Evolutionary conservation across 2,113 vertebrate species (phyloP), one percentile per base, ranked within the genome.

Genomic region (Arvicanthis niloticus): DNA sequence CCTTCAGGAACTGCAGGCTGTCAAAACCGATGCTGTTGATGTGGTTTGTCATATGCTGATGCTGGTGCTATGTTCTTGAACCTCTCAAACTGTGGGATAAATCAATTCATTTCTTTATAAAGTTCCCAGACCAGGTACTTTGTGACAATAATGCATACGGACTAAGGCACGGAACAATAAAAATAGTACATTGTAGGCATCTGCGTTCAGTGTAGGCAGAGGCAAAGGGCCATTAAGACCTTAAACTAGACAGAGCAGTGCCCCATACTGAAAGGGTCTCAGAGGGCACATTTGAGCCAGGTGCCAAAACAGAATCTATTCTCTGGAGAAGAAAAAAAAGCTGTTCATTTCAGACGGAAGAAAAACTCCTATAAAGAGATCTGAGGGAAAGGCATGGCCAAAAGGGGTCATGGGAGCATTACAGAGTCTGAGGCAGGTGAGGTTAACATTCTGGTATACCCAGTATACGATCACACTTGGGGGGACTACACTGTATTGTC

Each of bases 141-240:
- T 62, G 67, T 84, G 48, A 65, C n/a, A 62, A 19, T 11, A 72
- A 65, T 1, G 4, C 24, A 73, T 70, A 40, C 31, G 5, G 24
- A 94, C 11, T n/a, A 40, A 82, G 85, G 19, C 51, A 37, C 13
- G 77, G 10, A 4, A 34, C 42, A 7, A 12, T 31, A 22, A 81
- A 42, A 53, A 81, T 2, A 42, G 24, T 5, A 17, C 29, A 4
- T 17, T 1, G 11, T 31, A 34, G 67, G 67, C 67, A 68, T 40
- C 6, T 3, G 0, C 1, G 4, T 7, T 6, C 3, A 6, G 21
- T 16, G 26, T 2, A 16, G 22, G 12, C 67, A 58, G 34, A 31
- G 81, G 31, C 42, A 31, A 42, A 42, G 88, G 2, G 0, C 53
- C 56, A 56, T 0, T 11, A 48, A 40, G 82, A 40, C 76, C 82